Evolutionary conservation across 2,797 vertebrate species (phyloP), one percentile per base, ranked within the genome.

Genomic region (Eleutherodactylus coqui): DNA sequence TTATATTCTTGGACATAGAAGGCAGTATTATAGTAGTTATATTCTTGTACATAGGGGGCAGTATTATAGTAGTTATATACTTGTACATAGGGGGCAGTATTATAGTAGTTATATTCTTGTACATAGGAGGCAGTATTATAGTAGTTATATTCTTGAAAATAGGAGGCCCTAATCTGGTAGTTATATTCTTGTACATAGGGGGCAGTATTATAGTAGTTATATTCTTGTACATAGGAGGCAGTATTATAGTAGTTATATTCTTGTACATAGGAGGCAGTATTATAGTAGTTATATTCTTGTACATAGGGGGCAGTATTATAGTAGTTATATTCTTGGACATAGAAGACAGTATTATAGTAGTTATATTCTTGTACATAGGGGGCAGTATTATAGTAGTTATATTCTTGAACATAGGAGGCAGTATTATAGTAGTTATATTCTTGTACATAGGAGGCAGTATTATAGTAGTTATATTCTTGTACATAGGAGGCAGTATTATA

Each of bases 101-200:
- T 70, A 70, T 70, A 70, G 67, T 70, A 70, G 64, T 69, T 69
- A 69, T 69, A 69, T 64, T 64, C 60, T 32, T 64, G 64, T 69
- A 69, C 10, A 69, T 69, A 69, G 64, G 34, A 11, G 29, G 60
- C 17, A 69, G 64, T 69, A 69, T 69, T 69, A 69, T 67, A 69
- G 64, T 69, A 69, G 64, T 69, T 69, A 69, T 69, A 69, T 38
- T 69, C 64, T 38, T 69, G 64, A 38, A 69, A 3, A 69, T 69
- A 69, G 64, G 55, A 34, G 11, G 34, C 64, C 36, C 32, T 69
- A 69, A 36, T 69, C 36, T 69, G 38, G 64, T 69, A 69, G 64
- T 69, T 69, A 69, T 69, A 69, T 69, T 69, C 64, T 38, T 69
- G 32, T 69, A 69, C 8, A 69, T 69, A 69, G 64, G 64, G 4